Percentiles rank a stretch among this genome's conserved stretches.
Conservation (phyloP, 2,888 invertebrate species). For the Bombyx huttoni region DNA sequence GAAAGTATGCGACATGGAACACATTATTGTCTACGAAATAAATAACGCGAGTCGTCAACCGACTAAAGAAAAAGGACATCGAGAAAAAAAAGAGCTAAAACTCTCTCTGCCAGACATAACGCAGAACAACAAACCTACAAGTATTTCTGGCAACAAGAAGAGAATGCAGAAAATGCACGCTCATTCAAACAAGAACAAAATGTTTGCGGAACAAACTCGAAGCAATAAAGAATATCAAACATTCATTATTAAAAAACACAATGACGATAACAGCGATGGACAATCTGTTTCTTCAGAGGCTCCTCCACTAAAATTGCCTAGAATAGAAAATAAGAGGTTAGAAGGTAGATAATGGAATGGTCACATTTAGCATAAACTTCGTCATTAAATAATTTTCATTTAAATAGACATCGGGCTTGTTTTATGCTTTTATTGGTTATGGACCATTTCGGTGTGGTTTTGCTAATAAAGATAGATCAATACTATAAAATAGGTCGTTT, state of each 20-base stretch:
- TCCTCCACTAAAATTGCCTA: constrained; percentile 57
- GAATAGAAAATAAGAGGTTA: constrained; percentile 59
- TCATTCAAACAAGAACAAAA: constrained; percentile 34
- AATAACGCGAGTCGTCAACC: constrained; percentile 5
- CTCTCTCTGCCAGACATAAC: constrained; percentile 39
- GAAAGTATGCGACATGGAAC: constrained; percentile 49
- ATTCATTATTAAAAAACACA: constrained; percentile 34
- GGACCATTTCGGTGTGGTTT: background rate
- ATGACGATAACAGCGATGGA: constrained; percentile 37
- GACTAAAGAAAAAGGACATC: constrained; percentile 11
- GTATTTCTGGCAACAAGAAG: constrained; percentile 30
- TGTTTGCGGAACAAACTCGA: constrained; percentile 39
- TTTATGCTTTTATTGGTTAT: background rate
- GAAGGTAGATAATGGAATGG: constrained; percentile 6
- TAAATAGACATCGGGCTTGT: background rate
- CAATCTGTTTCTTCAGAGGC: constrained; percentile 44
- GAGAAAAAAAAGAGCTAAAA: constrained; percentile 2
- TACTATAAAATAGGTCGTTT: no score
- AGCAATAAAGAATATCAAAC: constrained; percentile 38
- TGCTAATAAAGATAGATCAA: no score
- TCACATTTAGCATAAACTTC: background rate
- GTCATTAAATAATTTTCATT: background rate
- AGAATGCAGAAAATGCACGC: constrained; percentile 35
- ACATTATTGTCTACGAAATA: constrained; percentile 50
- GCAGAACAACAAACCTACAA: constrained; percentile 33